Base-by-base conservation (phyloP, 2,888 invertebrate genomes). In the Rhagium mordax region DNA sequence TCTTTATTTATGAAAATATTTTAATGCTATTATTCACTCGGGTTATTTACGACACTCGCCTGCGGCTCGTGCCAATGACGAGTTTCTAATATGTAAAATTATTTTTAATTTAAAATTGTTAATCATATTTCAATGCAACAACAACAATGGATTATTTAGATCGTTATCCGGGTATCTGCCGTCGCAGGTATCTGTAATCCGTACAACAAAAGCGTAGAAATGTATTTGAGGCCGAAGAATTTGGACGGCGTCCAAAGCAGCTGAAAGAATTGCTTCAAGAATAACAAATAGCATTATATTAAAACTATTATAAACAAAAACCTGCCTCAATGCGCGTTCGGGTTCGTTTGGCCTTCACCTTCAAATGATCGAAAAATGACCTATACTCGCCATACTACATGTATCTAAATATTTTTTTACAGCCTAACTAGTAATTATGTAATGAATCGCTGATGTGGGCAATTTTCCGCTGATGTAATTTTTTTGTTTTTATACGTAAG, bases 291-390 rank as follows among this genome's bases (percentile, higher is more conserved):
- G 29, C 16, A 33, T 33, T 57, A 62, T 48, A 65, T 53, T 51
- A 20, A 24, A 10, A 51, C 65, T 18, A 51, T 48, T 48, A 65
- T 51, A 65, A 65, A 64, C 64, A 64, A 65, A 65, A 65, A 65
- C 65, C 65, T 65, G 65, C 65, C 65, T 65, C 65, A 65, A 65
- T 18, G 51, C 47, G 48, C 29, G 49, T 13, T 16, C 27, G 15
- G 16, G 27, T 64, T 55, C 49, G 53, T 60, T 61, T 68, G 72
- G 68, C 72, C 72, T 72, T 72, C 72, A 72, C 72, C 72, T 72
- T 72, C 72, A 72, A 72, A 68, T 62, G 72, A 53, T 72, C 67
- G 41, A 51, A 68, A 67, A 57, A 62, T 62, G 61, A 65, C 72
- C 68, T 62, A 61, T 66, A 33, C 60, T 61, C n/a, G n/a, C n/a